Evolutionary conservation across 2,797 vertebrate species (phyloP).

Genomic region (Agapornis canus): DNA sequence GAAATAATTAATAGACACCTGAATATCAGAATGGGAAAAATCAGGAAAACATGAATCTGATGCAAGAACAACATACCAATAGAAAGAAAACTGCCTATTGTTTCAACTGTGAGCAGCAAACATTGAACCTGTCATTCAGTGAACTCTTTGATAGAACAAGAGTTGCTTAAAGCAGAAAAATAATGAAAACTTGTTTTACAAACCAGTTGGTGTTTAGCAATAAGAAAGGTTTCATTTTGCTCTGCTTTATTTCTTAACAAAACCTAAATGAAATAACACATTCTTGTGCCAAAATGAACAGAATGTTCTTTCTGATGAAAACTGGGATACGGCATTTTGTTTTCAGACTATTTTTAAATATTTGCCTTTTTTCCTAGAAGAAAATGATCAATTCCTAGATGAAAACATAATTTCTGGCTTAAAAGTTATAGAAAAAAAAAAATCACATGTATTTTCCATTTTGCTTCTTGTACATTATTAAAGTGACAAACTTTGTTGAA

Average conservation of each 20-base stretch:
- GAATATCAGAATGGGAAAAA: not conserved
- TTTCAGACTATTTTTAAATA: not conserved
- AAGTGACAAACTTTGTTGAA: not conserved
- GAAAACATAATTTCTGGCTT: not conserved
- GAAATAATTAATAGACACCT: not conserved
- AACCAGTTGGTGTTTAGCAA: not conserved
- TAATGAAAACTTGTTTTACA: conserved; percentile 14
- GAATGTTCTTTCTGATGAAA: conserved; percentile 15
- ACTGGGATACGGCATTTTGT: not conserved
- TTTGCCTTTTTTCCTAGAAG: not conserved
- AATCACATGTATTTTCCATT: not conserved
- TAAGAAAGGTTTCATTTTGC: not conserved
- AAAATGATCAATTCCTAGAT: not conserved
- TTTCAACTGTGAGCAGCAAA: not conserved
- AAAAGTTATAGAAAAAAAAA: not conserved
- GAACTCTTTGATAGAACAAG: not conserved
- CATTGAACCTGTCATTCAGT: not conserved
- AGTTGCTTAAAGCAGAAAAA: conserved; percentile 12
- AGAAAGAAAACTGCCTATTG: not conserved
- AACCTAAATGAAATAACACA: not conserved
- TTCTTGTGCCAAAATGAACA: not conserved
- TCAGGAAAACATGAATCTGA: not conserved
- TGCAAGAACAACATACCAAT: not conserved
- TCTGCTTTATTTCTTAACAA: conserved; percentile 4
- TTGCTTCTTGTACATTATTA: not conserved